Conservation (phyloP, 2,113 vertebrate genomes). For the Dipodomys merriami region DNA sequence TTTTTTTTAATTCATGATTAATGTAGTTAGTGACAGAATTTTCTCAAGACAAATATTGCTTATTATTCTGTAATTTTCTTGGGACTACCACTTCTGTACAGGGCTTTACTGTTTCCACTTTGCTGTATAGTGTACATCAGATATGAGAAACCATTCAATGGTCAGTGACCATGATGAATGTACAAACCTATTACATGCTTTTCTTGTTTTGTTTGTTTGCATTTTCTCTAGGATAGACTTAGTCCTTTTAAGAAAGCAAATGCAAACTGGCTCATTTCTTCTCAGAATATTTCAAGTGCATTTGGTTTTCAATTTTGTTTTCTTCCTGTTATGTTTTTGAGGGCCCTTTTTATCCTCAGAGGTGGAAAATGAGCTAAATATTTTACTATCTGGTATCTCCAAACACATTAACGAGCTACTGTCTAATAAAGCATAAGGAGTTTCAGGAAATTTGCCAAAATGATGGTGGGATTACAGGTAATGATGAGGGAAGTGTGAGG, state of each 20-base stretch:
- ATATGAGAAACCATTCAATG: neutral
- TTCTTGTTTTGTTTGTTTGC: constrained; percentile 24
- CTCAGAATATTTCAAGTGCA: neutral
- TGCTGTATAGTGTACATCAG: neutral
- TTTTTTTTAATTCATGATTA: neutral
- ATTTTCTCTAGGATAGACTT: neutral
- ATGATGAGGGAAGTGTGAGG: neutral
- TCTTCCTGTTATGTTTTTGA: neutral
- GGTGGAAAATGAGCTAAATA: neutral
- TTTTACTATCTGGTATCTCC: neutral
- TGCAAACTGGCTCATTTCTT: neutral
- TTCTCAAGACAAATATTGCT: neutral
- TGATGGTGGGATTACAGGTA: neutral
- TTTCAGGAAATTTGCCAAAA: neutral
- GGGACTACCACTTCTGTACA: neutral
- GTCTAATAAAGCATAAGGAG: neutral
- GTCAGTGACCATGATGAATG: neutral
- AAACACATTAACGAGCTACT: neutral
- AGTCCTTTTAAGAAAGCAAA: neutral
- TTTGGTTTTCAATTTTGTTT: constrained; percentile 40
- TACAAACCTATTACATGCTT: neutral
- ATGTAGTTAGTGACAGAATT: neutral
- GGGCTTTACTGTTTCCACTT: neutral
- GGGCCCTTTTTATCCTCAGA: neutral
- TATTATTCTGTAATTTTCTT: constrained; percentile 6